Base-by-base conservation (phyloP, 2,888 invertebrate species). In the Hybos culiciformis region DNA sequence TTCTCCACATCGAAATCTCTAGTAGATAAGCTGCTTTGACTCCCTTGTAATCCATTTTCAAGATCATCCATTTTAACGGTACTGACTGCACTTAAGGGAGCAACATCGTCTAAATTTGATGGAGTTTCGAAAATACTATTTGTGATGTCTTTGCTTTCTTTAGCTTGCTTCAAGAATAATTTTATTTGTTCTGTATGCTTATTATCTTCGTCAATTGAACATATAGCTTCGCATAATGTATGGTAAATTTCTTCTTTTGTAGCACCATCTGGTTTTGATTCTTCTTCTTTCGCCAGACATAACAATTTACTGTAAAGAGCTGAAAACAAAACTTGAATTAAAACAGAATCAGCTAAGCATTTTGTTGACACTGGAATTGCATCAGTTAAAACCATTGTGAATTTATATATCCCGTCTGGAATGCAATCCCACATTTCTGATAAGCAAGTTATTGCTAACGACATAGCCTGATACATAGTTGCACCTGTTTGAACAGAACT, bases 401-500 rank as follows among this genome's bases (percentile, higher is more conserved):
- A 69, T 48, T 75, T 72, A 1, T 66, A 60, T n/a, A 76, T 63
- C 2, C 66, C 66, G 3, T 74, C 70, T 1, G 83, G 78, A 9
- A 82, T 56, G 52, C 80, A 80, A 52, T 79, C 78, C 61, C 80
- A 73, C 12, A 81, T 69, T 53, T 83, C 77, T 2, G 75, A 73
- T 47, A 84, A 71, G 56, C 80, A 80, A 0, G 76, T 75, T 18
- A 86, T 63, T 15, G 80, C 77, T 45, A 85, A 68, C 0, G 81
- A 79, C 78, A 83, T 83, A 12, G 82, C 74, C 68, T 84, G 83
- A 60, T 83, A 84, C 74, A 83, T 82, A 49, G 80, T 83, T 15
- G 84, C 83, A 0, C 82, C 83, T 7, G 76, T 77, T 63, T 79
- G 74, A 9, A 81, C 70, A 1, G 83, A 83, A 50, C 77, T 74